A percentile compares a stretch with the other conserved stretches of the same genome.
phyloP scores from a whole-genome alignment of 2,113 vertebrate species.

The Cacatua alba region DNA sequence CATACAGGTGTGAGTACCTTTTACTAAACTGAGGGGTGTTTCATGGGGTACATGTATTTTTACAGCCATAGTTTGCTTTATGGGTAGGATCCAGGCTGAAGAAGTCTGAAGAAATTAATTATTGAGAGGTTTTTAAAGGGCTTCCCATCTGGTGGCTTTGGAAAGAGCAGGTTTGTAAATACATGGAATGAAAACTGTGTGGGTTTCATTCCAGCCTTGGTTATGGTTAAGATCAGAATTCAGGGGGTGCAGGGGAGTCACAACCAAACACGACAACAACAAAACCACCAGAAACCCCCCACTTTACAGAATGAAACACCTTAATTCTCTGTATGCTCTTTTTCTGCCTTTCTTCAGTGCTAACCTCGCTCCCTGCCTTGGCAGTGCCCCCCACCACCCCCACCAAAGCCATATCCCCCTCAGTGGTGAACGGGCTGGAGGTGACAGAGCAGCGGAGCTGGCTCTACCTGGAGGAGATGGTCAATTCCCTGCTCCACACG shows the following conservation, averaged over 20 bases:
- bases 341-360: slow-evolving; percentile 69
- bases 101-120: background rate
- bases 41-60: background rate
- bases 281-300: fast-evolving
- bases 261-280: background rate
- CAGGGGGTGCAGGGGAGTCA: background rate
- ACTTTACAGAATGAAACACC: fast-evolving
- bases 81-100: background rate
- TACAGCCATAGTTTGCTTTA: background rate
- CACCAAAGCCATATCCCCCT: slow-evolving; percentile 76
- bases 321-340: background rate
- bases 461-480: slow-evolving; percentile 93
- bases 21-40: background rate
- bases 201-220: background rate
- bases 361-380: slow-evolving; percentile 88
- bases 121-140: background rate
- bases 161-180: background rate
- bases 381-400: slow-evolving; percentile 82
- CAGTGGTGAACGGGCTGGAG: slow-evolving; percentile 82
- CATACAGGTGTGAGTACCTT: background rate
- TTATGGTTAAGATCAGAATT: background rate
- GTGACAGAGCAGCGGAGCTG: slow-evolving; percentile 84
- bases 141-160: background rate
- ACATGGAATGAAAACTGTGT: background rate
- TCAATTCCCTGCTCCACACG: slow-evolving; percentile 87